Conservation (phyloP, 2,113 vertebrate species). For the Eulemur macaco region DNA sequence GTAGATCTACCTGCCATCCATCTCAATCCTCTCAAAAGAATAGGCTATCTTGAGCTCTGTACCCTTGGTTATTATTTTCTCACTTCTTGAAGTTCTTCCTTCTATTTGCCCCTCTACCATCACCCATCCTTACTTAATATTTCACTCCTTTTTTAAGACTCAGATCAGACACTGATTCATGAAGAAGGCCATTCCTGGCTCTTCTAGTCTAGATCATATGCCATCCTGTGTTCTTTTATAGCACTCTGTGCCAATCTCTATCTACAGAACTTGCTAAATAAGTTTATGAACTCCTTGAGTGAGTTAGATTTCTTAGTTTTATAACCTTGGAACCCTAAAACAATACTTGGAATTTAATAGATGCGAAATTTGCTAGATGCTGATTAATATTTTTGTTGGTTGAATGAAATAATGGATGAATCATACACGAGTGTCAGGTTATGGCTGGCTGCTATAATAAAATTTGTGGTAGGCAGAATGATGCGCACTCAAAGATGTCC, state of each 20-base stretch:
- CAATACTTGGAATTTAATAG: background rate
- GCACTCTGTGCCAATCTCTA: background rate
- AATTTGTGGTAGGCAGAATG: background rate
- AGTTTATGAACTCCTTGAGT: background rate
- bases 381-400: background rate
- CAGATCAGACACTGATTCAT: background rate
- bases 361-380: background rate
- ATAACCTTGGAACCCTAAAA: background rate
- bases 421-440: background rate
- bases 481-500: background rate
- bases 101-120: background rate
- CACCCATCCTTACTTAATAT: background rate
- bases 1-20: background rate
- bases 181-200: background rate
- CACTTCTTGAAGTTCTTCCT: background rate
- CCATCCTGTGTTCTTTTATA: background rate
- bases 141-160: background rate
- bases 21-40: background rate
- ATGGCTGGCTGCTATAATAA: background rate
- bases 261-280: background rate
- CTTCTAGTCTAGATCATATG: background rate
- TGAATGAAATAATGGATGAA: background rate
- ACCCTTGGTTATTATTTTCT: background rate
- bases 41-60: background rate
- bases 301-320: background rate